Evolutionary conservation across 2,888 invertebrate genomes (phyloP).

Genomic region (Caenorhabditis drosophilae): DNA sequence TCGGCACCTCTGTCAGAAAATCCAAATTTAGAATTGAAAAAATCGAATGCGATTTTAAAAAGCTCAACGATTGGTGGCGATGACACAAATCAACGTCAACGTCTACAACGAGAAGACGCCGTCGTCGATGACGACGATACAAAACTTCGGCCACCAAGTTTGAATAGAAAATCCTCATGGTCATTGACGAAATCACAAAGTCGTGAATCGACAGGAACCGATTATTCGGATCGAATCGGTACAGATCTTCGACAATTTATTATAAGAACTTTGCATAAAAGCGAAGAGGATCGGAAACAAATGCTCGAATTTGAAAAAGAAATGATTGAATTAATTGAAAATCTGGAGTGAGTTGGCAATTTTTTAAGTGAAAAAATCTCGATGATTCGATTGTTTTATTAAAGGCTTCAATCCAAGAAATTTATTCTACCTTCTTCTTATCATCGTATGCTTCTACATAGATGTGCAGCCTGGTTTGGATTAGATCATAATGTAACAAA

Average conservation of each 20-base stretch:
- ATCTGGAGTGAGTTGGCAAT: too few species aligned
- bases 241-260: slow-evolving; percentile 86
- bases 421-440: slow-evolving; percentile 88
- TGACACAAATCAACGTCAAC: not conserved
- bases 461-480: slow-evolving; percentile 89
- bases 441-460: slow-evolving; percentile 92
- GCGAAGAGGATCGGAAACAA: slow-evolving; percentile 83
- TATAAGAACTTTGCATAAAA: slow-evolving; percentile 86
- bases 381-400: too few species aligned
- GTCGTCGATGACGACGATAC: slow-evolving; percentile 41
- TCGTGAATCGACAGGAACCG: slow-evolving; percentile 79
- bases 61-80: slow-evolving; percentile 12
- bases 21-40: not conserved
- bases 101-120: slow-evolving; percentile 13
- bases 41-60: slow-evolving; percentile 5
- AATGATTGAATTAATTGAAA: slow-evolving; percentile 82
- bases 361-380: too few species aligned
- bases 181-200: slow-evolving; percentile 18
- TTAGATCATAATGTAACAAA: slow-evolving; percentile 91
- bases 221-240: slow-evolving; percentile 78
- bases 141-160: slow-evolving; percentile 30
- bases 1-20: not conserved
- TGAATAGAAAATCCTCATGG: slow-evolving; percentile 20
- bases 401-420: slow-evolving; percentile 78
- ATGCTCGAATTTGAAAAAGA: slow-evolving; percentile 87